These are phyloP conservation scores for Neomorphus geoffroyi DNA, from an alignment of 2,797 vertebrate species.

Conservation along the genomic window DNA sequence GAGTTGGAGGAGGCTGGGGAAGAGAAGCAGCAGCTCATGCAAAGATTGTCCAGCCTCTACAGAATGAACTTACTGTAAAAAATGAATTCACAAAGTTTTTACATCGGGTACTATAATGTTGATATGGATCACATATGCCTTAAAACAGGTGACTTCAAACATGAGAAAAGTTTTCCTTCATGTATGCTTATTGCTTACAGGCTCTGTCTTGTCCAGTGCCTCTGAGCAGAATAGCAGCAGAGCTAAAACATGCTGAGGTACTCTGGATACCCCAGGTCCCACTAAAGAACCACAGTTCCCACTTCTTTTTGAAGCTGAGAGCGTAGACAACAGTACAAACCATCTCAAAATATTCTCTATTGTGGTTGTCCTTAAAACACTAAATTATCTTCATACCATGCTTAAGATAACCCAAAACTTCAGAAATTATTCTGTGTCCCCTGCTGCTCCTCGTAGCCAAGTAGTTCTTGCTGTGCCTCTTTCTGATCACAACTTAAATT, in stretches of 20 bases:
- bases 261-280: not conserved
- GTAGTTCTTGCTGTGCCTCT: not conserved
- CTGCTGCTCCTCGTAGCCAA: not conserved
- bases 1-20: not conserved
- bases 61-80: constrained; percentile 51
- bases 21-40: not conserved
- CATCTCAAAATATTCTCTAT: not conserved
- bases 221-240: not conserved
- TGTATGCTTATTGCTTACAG: not conserved
- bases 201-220: not conserved
- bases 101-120: constrained; percentile 22
- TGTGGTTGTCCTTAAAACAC: not conserved
- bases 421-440: not conserved
- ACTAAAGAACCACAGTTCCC: not conserved
- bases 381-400: not conserved
- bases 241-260: not conserved
- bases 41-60: constrained; percentile 35
- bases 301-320: not conserved
- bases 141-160: constrained; percentile 14
- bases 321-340: not conserved
- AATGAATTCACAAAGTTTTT: constrained; percentile 47
- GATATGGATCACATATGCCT: not conserved
- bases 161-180: not conserved
- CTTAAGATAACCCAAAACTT: not conserved
- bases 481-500: not conserved